Base-by-base conservation (phyloP, 2,888 invertebrate species). In the Agrilus biguttatus region DNA sequence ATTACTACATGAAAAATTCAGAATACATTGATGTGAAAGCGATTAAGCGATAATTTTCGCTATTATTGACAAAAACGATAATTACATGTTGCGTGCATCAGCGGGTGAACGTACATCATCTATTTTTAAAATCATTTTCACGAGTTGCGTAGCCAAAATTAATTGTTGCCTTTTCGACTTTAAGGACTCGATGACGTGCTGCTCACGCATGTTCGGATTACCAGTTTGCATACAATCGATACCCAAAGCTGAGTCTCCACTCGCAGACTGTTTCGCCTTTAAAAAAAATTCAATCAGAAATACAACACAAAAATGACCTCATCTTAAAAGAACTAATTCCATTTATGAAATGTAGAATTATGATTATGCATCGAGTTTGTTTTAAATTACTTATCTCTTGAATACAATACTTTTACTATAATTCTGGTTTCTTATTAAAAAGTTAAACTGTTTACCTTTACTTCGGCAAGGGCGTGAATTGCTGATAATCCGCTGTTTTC, bases 121-220 rank as follows among this genome's bases (percentile, higher is more conserved):
- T 47, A 98, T 99, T 70, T 98, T 99, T 52, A 98, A 77, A 52
- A 98, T 97, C 98, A 99, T 98, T 66, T 97, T 95, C 41, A 97
- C 97, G 49, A 98, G 75, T 61, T 98, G 98, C 0, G 97, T 93
- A 14, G 98, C 97, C 52, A 99, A 72, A 32, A 93, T 73, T 47
- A 98, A 85, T 70, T 98, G 98, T 61, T 98, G 96, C 58, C 90
- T 87, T 77, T 99, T 98, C 33, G 93, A 91, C 66, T 89, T 83
- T 40, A 98, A 74, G 1, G 98, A 93, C 70, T 99, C 98, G 46
- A 98, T 86, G 12, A 99, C 96, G 63, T 91, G 86, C 68, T 92
- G 87, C 7, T 74, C 74, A 60, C 89, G 87, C 98, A 98, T 98
- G 68, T 98, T 91, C 51, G 73, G 70, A 49, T 65, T 67, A 3